Evolutionary conservation across 1,140 invertebrate species (phyloP), one percentile per base, ranked within the genome.

Genomic region (Drosophila navojoa): DNA sequence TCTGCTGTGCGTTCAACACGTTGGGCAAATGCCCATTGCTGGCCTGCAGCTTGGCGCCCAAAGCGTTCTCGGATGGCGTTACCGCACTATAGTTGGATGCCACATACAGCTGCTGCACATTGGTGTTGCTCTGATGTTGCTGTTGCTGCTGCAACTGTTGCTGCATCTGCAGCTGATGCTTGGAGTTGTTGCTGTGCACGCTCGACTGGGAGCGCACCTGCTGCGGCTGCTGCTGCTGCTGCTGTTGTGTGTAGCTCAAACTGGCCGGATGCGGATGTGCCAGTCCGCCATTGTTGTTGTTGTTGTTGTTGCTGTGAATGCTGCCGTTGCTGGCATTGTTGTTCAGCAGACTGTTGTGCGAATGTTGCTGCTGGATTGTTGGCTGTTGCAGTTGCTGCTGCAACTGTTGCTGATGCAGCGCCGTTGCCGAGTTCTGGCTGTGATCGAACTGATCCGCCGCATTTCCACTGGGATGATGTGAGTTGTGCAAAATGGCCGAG

Each of bases 381-480:
- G 57, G 76, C 40, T 76, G 71, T 16, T 73, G 66, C 44, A 71
- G 73, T 13, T 70, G 77, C 22, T 75, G 69, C 50, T 71, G 76
- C 47, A 60, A 66, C 11, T 70, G 77, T 45, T 82, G 78, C 29
- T 59, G 71, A 29, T 76, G 67, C 58, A 76, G 25, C 57, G 68
- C 38, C 57, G 61, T 35, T 74, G 55, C 45, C 29, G 76, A 44
- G n/a, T 35, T 49, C 40, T 54, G 67, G 27, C 44, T 60, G 49
- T 70, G 63, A 29, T 81, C 67, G n/a, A 47, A 71, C 29, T 82
- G 82, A 57, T 91, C 73, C 7, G 62, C 55, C 16, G 82, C 59
- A 59, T 77, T 90, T 45, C 91, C 91, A 47, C 90, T 91, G 75
- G 91, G 91, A 79, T 92, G 85, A 79, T 91, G 85, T 13, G 91